These are phyloP conservation scores for Malthinus flaveolus DNA, from an alignment of 2,888 invertebrate species.

Conservation along the genomic window DNA sequence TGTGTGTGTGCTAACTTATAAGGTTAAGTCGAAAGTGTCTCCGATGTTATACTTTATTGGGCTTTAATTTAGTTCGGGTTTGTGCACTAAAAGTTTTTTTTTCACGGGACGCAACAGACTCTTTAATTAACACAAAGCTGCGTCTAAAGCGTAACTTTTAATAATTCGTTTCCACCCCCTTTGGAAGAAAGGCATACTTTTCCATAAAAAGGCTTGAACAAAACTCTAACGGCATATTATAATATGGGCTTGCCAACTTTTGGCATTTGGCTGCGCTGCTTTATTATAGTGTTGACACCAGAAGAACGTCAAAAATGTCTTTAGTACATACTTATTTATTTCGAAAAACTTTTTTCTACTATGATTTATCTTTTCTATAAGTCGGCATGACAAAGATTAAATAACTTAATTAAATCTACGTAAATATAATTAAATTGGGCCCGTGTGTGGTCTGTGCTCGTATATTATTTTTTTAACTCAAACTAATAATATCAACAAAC, in stretches of 20 bases:
- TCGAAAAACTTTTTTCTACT: neutral
- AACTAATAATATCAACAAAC: neutral
- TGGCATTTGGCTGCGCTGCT: too few relatives aligned
- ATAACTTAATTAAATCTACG: conserved; percentile 27
- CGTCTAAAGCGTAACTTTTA: too few relatives aligned
- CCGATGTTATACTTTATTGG: conserved; percentile 1
- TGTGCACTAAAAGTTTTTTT: neutral
- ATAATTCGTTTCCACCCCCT: too few relatives aligned
- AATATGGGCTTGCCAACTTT: too few relatives aligned
- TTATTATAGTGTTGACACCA: too few relatives aligned
- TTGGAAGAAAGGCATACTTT: too few relatives aligned
- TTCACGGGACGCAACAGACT: too few relatives aligned
- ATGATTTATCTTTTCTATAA: conserved; percentile 13
- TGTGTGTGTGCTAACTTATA: neutral
- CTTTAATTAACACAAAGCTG: too few relatives aligned
- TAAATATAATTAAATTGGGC: conserved; percentile 27
- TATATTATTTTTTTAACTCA: neutral
- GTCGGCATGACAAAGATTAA: conserved; percentile 26
- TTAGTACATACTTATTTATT: too few relatives aligned
- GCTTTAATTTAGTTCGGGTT: conserved; percentile 2
- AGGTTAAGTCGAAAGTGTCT: conserved; percentile 2
- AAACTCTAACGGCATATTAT: too few relatives aligned
- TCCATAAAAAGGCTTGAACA: too few relatives aligned
- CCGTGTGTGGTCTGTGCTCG: conserved; percentile 25
- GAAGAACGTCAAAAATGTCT: too few relatives aligned